Evolutionary conservation across 2,797 vertebrate genomes (phyloP), one percentile per base, ranked within the genome.

Genomic region (Ambastaia sidthimunki): DNA sequence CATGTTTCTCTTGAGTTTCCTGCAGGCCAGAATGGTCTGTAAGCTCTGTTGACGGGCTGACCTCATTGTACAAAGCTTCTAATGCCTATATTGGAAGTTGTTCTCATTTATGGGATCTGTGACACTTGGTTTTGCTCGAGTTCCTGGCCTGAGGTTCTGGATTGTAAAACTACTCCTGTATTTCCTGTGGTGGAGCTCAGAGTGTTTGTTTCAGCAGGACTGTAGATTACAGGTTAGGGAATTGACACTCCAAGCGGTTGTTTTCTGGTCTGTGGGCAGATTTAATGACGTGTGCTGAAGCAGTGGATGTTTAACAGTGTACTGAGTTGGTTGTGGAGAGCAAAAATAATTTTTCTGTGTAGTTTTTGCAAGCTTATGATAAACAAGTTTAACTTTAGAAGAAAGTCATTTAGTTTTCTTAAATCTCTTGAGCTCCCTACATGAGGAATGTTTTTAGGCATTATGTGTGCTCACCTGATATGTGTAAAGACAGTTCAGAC

Each of bases 1-100:
- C 84, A 81, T 68, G 82, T 80, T 78, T 25, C 7, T 52, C n/a
- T 1, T 70, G 50, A 79, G 57, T 62, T 44, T 73, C 34, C 15
- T 71, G 37, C 37, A 37, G 60, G 63, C 34, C 23, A 6, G 44
- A 57, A 77, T 52, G 70, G 28, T n/a, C 41, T 60, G 18, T 60
- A 16, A 57, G 21, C 66, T 31, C 10, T 19, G 55, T 19, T 57
- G 66, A 83, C 37, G 31, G 34, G 25, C 54, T 83, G 73, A 77
- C 44, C 69, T 83, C 73, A 67, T 44, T 72, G 55, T 54, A 41
- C 65, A 48, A 65, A 71, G n/a, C 21, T 23, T 48, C 18, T 55
- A 65, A 23, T 4, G 5, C 9, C 44, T 63, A 9, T 78, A 54
- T 79, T 79, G 59, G 48, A 72, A 28, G 47, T 54, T 71, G 55